Conservation (phyloP, 2,888 invertebrate species). For the Lepidocyrtoides sp. region DNA sequence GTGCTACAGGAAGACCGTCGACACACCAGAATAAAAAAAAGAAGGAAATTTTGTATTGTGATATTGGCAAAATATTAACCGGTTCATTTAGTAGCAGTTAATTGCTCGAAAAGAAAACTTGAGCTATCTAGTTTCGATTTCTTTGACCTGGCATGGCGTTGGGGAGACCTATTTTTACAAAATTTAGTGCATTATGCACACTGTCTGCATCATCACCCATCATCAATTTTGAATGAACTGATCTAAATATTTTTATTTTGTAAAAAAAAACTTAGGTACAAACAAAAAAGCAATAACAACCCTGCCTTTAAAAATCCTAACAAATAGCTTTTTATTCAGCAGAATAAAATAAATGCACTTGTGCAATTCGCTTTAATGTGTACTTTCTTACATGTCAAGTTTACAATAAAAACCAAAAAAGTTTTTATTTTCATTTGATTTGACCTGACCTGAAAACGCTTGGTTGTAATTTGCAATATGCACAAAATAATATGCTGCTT, state of each 20-base stretch:
- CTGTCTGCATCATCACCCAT: neutral
- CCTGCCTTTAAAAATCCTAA: too few species aligned
- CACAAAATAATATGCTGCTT: neutral
- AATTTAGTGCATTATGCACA: neutral
- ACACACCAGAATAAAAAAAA: conserved; percentile 43
- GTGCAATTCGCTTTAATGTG: neutral
- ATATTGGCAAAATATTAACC: too few species aligned
- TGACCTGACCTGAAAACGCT: conserved; percentile 18
- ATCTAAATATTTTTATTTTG: conserved; percentile 18
- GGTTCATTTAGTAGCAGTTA: conserved; percentile 5
- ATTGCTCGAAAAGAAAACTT: too few species aligned
- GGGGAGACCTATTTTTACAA: conserved; percentile 13
- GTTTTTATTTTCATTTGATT: neutral
- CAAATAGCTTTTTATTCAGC: too few species aligned
- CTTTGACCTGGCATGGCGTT: too few species aligned
- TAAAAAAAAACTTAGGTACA: neutral
- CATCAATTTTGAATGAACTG: neutral
- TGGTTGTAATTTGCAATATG: neutral
- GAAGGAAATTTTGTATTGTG: conserved; percentile 49
- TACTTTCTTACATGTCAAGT: conserved; percentile 22
- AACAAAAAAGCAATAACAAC: neutral
- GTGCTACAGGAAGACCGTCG: conserved; percentile 53
- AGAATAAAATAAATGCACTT: too few species aligned
- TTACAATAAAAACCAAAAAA: conserved; percentile 31
- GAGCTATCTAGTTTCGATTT: neutral